A percentile compares a stretch with the other conserved stretches of the same genome.
Conservation (phyloP, 2,888 invertebrate genomes). For the Mantis religiosa region DNA sequence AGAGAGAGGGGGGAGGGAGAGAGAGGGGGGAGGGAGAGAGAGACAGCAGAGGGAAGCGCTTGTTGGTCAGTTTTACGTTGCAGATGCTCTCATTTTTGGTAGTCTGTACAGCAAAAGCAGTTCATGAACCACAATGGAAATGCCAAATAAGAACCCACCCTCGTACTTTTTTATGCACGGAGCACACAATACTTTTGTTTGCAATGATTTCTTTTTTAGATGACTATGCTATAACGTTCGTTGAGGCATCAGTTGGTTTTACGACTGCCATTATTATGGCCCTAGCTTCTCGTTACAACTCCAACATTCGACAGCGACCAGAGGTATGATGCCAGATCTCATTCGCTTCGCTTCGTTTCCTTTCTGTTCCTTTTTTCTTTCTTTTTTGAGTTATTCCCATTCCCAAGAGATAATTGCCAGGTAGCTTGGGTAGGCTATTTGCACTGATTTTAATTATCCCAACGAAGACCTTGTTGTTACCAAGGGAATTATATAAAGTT, state of each 20-base stretch:
- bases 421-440: neutral
- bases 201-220: neutral
- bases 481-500: too few relatives aligned
- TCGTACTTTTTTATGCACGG: neutral
- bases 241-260: neutral
- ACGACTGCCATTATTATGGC: neutral
- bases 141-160: neutral
- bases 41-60: neutral
- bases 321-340: neutral
- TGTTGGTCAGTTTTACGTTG: neutral
- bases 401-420: neutral
- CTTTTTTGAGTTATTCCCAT: neutral
- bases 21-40: neutral
- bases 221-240: neutral
- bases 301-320: neutral
- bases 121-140: neutral
- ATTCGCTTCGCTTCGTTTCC: neutral
- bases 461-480: too few relatives aligned
- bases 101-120: neutral
- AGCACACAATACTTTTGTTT: neutral
- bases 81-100: neutral
- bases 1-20: neutral
- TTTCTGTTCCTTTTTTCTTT: neutral
- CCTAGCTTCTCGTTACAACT: too few relatives aligned
- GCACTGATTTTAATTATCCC: neutral